Base-by-base conservation (phyloP, 2,797 vertebrate genomes). In the Arnoldichthys spilopterus region DNA sequence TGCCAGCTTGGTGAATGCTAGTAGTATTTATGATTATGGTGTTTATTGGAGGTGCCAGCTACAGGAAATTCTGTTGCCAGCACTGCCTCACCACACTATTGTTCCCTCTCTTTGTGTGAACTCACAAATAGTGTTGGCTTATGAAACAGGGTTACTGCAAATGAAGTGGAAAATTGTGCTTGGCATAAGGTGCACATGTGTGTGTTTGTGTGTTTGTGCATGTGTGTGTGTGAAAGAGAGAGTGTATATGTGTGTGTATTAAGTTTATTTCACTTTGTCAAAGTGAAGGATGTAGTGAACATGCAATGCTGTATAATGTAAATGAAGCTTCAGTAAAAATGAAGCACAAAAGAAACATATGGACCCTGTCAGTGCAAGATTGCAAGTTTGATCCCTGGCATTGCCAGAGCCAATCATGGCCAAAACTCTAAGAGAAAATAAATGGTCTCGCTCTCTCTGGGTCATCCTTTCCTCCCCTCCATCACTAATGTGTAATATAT, bases 21-120 rank as follows among this genome's bases (percentile, higher is more conserved):
- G 40, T 63, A 59, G 30, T 59, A 63, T 84, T 78, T 76, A 68
- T 71, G 51, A 37, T 32, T n/a, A 11, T 71, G 58, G 9, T 80
- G 28, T 80, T 66, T 51, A 66, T 61, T 58, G 24, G 1, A 11
- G 20, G 45, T 67, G 53, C 43, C 79, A 80, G 5, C 63, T 18
- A 15, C 30, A 77, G 66, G 54, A 70, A 53, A 30, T 53, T 53
- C 30, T 45, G 53, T 53, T 78, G 37, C 24, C 24, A 47, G 18
- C 13, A 3, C 45, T 22, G 12, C 66, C 51, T 67, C 53, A 11
- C 40, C 51, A 67, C 28, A 16, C 51, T 28, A 53, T 69, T 58
- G 24, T 79, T 73, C 73, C 28, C 40, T 71, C 37, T 67, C 16
- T 51, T 2, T 76, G 22, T 26, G 9, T 26, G 26, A 34, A n/a